Evolutionary conservation across 2,113 vertebrate species (phyloP), one percentile per base, ranked within the genome.

Genomic region (Corythoichthys intestinalis): DNA sequence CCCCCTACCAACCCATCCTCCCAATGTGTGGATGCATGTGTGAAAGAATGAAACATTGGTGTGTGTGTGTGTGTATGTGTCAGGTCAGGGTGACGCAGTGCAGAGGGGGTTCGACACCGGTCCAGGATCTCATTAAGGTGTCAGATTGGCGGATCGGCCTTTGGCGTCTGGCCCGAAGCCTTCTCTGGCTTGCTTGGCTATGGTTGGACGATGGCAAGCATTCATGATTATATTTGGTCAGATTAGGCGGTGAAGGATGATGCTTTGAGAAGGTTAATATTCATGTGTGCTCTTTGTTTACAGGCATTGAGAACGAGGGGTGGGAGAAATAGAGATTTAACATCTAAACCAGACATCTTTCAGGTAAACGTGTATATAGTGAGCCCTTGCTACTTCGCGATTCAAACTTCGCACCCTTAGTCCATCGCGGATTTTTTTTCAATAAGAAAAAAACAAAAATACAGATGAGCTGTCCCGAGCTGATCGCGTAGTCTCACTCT

Each of bases 51-150:
- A 71, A 56, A 76, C n/a, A 63, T 71, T 53, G 46, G 70, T 69
- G 69, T 67, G 62, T 20, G 59, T 54, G 47, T 50, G 67, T 12
- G 73, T 58, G 74, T 66, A 69, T 60, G 73, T 58, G 71, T 68
- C 65, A 69, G 86, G 85, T 88, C 85, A 75, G 4, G 58, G 74
- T 76, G 76, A 71, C 76, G 86, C 76, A 78, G 84, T 47, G 80
- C 76, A 70, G 78, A 86, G 83, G 75, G 83, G 83, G 78, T 81
- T 82, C 92, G 93, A 94, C 94, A 94, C 94, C 28, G 88, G 93
- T 91, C 93, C 93, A 92, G 91, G 89, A 90, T 87, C 92, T 92
- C 92, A 97, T 98, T 97, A 96, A 94, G 94, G 94, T 96, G 94
- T 95, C 92, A 94, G 94, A 94, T 94, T 93, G 93, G 93, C 87